A percentile compares a stretch with the other conserved stretches of the same genome.
These are phyloP conservation scores for Mamestra configurata DNA, from an alignment of 1,140 invertebrate genomes.

Conservation along the genomic window DNA sequence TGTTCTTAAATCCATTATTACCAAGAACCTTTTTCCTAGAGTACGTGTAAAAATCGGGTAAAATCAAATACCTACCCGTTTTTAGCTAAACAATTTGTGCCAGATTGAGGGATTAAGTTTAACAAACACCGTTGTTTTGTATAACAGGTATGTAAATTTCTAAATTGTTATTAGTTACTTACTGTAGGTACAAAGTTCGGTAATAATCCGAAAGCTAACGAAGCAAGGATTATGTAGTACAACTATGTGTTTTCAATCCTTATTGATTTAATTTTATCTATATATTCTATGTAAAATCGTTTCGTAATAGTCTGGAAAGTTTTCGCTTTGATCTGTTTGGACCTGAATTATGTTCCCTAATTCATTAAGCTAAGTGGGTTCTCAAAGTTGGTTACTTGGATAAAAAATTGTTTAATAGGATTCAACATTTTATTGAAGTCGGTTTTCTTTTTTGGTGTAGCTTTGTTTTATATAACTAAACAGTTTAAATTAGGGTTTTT, in stretches of 20 bases:
- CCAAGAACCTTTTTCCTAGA: too few species aligned
- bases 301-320: conserved; percentile 14
- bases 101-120: neutral
- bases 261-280: conserved; percentile 25
- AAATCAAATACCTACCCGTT: neutral
- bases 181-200: neutral
- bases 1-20: too few species aligned
- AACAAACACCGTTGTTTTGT: neutral
- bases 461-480: too few species aligned
- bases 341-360: conserved; percentile 1
- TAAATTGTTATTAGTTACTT: neutral
- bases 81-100: neutral
- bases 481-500: too few species aligned
- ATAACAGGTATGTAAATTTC: neutral
- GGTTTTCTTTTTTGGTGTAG: too few species aligned
- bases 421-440: too few species aligned
- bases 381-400: too few species aligned
- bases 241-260: neutral
- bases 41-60: too few species aligned
- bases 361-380: conserved; percentile 16
- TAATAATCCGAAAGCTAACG: neutral
- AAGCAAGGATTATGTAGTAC: neutral
- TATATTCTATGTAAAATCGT: neutral
- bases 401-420: too few species aligned
- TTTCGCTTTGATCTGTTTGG: conserved; percentile 21